Evolutionary conservation across 2,797 vertebrate genomes (phyloP).

Genomic region (Melanotaenia maccullochi): DNA sequence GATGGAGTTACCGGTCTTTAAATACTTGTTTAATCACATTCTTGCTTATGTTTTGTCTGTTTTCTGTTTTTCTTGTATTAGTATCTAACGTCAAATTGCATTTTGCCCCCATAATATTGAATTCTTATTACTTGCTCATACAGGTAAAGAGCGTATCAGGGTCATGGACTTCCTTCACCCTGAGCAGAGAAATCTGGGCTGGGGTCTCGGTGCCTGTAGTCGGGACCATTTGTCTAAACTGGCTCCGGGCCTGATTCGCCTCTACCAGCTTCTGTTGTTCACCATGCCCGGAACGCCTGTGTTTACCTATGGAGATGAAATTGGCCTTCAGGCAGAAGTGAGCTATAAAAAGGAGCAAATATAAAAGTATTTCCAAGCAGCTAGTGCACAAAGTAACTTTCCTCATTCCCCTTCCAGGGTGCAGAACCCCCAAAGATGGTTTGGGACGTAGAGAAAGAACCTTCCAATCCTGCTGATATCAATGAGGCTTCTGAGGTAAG

Average conservation of each 20-base stretch:
- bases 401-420: conserved; percentile 30
- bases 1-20: rapidly evolving
- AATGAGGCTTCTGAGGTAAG: conserved; percentile 73
- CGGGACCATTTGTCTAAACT: conserved; percentile 64
- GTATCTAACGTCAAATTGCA: background rate
- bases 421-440: conserved; percentile 56
- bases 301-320: conserved; percentile 89
- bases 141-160: conserved; percentile 46
- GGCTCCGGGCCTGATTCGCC: conserved; percentile 66
- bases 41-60: background rate
- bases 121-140: background rate
- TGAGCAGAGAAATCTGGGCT: conserved; percentile 65
- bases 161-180: conserved; percentile 63
- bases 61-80: background rate
- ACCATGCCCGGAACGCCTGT: conserved; percentile 89
- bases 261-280: conserved; percentile 88
- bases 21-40: background rate
- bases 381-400: conserved; percentile 1
- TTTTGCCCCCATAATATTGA: background rate
- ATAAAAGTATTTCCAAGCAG: background rate
- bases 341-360: rapidly evolving
- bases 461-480: conserved; percentile 36
- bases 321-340: conserved; percentile 82
- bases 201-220: conserved; percentile 72
- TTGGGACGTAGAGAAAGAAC: conserved; percentile 75